Percentiles rank a stretch among this genome's conserved stretches.
Evolutionary conservation across 2,113 vertebrate species (phyloP).

Genomic region (Forbesichthys papilliferus): DNA sequence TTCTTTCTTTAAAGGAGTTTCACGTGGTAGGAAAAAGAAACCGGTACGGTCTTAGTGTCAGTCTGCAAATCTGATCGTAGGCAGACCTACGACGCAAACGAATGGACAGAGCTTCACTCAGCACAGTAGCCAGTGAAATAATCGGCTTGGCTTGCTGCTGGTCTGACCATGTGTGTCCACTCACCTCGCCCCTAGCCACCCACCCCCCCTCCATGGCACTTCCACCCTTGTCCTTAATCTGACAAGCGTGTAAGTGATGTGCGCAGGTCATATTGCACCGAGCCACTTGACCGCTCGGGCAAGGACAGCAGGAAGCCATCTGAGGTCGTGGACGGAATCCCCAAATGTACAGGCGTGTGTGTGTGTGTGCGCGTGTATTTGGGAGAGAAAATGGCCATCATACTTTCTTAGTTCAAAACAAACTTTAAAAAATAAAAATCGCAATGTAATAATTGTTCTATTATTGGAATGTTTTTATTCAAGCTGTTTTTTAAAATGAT

Average conservation of each 20-base stretch:
- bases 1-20: background rate
- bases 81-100: conserved; percentile 17
- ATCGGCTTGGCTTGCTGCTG: conserved; percentile 78
- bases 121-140: conserved; percentile 51
- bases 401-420: too few relatives aligned
- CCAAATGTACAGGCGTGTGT: too few relatives aligned
- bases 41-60: too few relatives aligned
- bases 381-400: too few relatives aligned
- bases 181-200: conserved; percentile 39
- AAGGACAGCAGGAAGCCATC: too few relatives aligned
- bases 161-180: conserved; percentile 38
- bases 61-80: background rate
- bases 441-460: too few relatives aligned
- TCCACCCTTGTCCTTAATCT: conserved; percentile 31
- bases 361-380: too few relatives aligned
- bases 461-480: too few relatives aligned
- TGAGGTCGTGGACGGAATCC: too few relatives aligned
- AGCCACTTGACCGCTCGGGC: too few relatives aligned
- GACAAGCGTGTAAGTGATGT: conserved; percentile 23
- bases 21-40: background rate
- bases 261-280: conserved; percentile 31
- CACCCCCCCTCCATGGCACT: conserved; percentile 18
- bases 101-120: conserved; percentile 34
- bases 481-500: too few relatives aligned
- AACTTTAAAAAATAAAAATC: too few relatives aligned